Base-by-base conservation (phyloP, 2,888 invertebrate genomes). In the Octodonta nipae region DNA sequence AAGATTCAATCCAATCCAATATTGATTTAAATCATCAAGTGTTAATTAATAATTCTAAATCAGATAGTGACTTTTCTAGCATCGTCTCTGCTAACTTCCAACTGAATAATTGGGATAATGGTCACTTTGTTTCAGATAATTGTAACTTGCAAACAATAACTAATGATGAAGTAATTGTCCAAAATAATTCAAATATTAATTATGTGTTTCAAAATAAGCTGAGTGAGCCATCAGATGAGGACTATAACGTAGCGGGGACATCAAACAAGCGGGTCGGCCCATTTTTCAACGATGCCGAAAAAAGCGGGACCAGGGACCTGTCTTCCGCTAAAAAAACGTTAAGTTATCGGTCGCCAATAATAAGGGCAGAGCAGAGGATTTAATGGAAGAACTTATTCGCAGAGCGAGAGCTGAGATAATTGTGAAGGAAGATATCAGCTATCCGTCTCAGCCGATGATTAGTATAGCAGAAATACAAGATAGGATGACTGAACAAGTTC, bases 401-500 rank as follows among this genome's bases (percentile, higher is more conserved):
- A 31, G 34, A 24, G 41, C 40, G 3, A 32, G 39, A 20, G 34
- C 34, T 1, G 43, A 43, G 25, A 37, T 41, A 15, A 17, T 15
- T 11, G n/a, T n/a, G n/a, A 44, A 41, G 17, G 37, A 40, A 28
- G 53, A 55, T 37, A 51, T 56, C n/a, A 58, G 58, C 34, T 61
- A 61, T 46, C 60, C 60, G 7, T 54, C 58, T 8, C 55, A 52
- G 6, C 57, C 56, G 3, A 60, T 60, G 55, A 54, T 60, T 12
- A 58, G 57, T 36, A 60, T 60, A 25, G 59, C 60, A 3, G 59
- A 61, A 41, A 41, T 60, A 5, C 54, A 57, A 42, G 52, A 49
- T 15, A 40, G 43, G 15, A 33, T 39, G 8, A 36, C 35, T 3
- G 34, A 42, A 13, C 30, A 30, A 13, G 40, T 36, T 8, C 37